phyloP scores from a whole-genome alignment of 2,888 invertebrate genomes.

The Drosophila siamana region DNA sequence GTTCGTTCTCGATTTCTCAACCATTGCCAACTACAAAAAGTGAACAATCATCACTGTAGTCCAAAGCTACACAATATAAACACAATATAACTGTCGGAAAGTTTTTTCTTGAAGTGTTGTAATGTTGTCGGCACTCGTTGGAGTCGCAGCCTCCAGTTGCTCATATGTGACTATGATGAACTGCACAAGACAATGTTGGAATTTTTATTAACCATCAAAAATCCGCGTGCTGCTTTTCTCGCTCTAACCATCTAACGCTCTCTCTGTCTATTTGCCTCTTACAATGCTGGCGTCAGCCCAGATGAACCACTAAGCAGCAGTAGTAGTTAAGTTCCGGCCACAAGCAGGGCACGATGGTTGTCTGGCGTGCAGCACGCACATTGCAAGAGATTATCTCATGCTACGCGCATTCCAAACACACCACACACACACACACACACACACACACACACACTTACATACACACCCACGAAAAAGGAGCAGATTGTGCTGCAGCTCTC shows the following conservation, averaged over 20 bases:
- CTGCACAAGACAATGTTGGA: conserved; percentile 81
- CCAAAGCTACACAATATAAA: not conserved
- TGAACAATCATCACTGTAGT: not conserved
- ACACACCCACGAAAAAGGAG: conserved; percentile 8
- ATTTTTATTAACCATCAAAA: conserved; percentile 84
- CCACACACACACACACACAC: no score
- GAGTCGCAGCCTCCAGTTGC: conserved; percentile 30
- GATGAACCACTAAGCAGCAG: conserved; percentile 30
- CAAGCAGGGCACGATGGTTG: conserved; percentile 42
- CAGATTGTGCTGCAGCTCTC: conserved; percentile 30
- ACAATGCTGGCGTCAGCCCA: conserved; percentile 4
- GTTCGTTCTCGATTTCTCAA: not conserved
- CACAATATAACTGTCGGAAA: conserved; percentile 16
- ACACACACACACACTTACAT: conserved; percentile 18
- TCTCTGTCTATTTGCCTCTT: not conserved
- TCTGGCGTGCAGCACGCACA: conserved; percentile 77
- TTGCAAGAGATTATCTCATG: conserved; percentile 76
- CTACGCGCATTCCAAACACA: conserved; percentile 68
- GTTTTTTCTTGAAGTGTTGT: conserved; percentile 43
- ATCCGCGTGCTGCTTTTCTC: conserved; percentile 50
- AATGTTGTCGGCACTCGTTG: conserved; percentile 47
- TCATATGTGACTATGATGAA: conserved; percentile 73
- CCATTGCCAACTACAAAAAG: not conserved
- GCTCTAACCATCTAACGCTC: not conserved
- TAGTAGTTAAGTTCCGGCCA: conserved; percentile 50